Evolutionary conservation across 2,797 vertebrate genomes (phyloP), one percentile per base, ranked within the genome.

Genomic region (Tapirus indicus): DNA sequence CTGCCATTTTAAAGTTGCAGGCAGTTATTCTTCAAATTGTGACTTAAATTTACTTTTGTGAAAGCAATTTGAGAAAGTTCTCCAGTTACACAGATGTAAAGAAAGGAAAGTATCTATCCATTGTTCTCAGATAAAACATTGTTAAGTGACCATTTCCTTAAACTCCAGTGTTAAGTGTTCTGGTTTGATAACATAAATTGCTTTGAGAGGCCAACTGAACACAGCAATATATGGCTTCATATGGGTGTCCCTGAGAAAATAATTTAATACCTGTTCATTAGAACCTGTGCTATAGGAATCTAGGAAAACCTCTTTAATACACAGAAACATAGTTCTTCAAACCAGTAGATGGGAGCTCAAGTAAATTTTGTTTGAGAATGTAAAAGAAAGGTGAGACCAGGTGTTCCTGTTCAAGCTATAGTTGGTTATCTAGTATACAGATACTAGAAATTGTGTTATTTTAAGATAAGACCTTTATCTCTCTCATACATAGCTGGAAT

Each of bases 121-220:
- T 79, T 89, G n/a, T 92, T 85, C 64, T 85, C 69, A 38, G 54
- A 86, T 82, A 97, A 82, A 95, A 95, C 23, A 84, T 35, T 71
- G 60, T n/a, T 18, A 91, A 71, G 29, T 72, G 21, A 74, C 13
- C 41, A 52, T 92, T 92, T 90, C 77, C 60, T 74, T 92, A 92
- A 90, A 71, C 21, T 75, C 25, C 7, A 82, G 21, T 68, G 41
- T 94, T 47, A 96, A 82, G 41, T 80, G 17, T 74, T 69, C 47
- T 44, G 16, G 10, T 49, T 82, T 94, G 35, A 95, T 92, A 92
- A 88, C 3, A 23, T 35, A 94, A 88, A 79, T 68, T 94, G 44
- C 64, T 85, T 75, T 32, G 71, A 88, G 29, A 90, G 38, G 20
- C 35, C 69, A 77, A 77, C 38, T 78, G 80, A 32, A 16, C 66